phyloP scores from a whole-genome alignment of 2,888 invertebrate genomes.

The Ennomos fuscantarius region DNA sequence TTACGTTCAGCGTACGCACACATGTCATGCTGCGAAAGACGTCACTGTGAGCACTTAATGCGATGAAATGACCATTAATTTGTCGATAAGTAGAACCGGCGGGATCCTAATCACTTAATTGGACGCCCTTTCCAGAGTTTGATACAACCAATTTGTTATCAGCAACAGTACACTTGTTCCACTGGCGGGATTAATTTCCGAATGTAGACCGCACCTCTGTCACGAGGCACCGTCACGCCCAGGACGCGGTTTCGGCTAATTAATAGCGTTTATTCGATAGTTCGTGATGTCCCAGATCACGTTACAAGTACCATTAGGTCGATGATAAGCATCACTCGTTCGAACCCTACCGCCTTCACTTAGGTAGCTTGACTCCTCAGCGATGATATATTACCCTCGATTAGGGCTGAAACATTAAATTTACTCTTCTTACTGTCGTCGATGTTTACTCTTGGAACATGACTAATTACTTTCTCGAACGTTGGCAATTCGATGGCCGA shows the following conservation, averaged over 20 bases:
- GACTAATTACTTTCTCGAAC: conserved; percentile 49
- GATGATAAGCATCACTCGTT: conserved; percentile 50
- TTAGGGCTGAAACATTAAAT: conserved; percentile 57
- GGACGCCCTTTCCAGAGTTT: conserved; percentile 62
- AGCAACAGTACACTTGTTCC: conserved; percentile 61
- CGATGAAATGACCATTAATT: conserved; percentile 64
- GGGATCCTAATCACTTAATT: conserved; percentile 77
- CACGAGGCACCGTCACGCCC: conserved; percentile 62
- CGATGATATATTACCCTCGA: conserved; percentile 65
- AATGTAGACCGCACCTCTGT: conserved; percentile 76
- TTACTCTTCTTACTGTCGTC: conserved; percentile 46
- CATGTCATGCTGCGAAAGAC: conserved; percentile 41
- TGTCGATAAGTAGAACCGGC: conserved; percentile 62
- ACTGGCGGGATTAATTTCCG: conserved; percentile 79
- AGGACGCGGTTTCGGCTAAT: conserved; percentile 64
- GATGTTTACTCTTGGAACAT: conserved; percentile 56
- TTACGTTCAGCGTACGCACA: not conserved
- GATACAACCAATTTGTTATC: conserved; percentile 74
- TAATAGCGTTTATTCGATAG: conserved; percentile 78
- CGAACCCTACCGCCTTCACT: conserved; percentile 12
- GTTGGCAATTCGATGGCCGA: conserved; percentile 45
- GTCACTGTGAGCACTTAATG: conserved; percentile 58
- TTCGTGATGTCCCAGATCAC: conserved; percentile 57
- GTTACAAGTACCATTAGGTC: conserved; percentile 72
- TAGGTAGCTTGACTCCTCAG: conserved; percentile 34